Evolutionary conservation across 2,797 vertebrate species (phyloP).

Genomic region (Pteronotus mesoamericanus): DNA sequence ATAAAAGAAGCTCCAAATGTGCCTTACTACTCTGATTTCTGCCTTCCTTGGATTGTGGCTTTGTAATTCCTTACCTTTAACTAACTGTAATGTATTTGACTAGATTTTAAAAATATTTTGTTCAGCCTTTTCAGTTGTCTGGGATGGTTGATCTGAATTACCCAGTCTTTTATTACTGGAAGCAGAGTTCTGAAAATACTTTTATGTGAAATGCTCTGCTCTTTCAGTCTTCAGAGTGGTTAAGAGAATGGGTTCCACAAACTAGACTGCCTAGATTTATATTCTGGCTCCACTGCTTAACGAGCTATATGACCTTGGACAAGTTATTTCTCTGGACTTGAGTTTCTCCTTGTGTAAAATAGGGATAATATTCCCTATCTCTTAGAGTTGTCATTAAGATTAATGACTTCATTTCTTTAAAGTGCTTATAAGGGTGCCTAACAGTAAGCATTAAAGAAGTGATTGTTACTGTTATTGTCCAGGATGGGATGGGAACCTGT

Average conservation of each 20-base stretch:
- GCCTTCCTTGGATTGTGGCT: background rate
- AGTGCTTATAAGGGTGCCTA: background rate
- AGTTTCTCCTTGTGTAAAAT: background rate
- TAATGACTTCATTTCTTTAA: background rate
- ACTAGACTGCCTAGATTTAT: background rate
- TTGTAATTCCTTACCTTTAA: background rate
- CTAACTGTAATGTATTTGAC: background rate
- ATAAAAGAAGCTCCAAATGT: background rate
- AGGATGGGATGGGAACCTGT: background rate
- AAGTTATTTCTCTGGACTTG: background rate
- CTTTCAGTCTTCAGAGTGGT: background rate
- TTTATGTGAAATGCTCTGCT: background rate
- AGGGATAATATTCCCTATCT: background rate
- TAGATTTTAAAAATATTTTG: background rate
- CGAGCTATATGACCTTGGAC: background rate
- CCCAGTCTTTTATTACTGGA: background rate
- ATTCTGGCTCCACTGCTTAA: background rate
- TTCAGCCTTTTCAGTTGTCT: background rate
- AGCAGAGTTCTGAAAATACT: slow-evolving; percentile 26
- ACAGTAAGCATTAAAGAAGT: background rate
- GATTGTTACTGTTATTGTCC: background rate
- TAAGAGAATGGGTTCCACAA: background rate
- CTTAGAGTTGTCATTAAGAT: background rate
- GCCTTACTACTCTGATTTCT: background rate
- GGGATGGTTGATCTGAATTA: background rate